A percentile compares a stretch with the other conserved stretches of the same genome.
Evolutionary conservation across 2,113 vertebrate species (phyloP).

Genomic region (Rissa tridactyla): DNA sequence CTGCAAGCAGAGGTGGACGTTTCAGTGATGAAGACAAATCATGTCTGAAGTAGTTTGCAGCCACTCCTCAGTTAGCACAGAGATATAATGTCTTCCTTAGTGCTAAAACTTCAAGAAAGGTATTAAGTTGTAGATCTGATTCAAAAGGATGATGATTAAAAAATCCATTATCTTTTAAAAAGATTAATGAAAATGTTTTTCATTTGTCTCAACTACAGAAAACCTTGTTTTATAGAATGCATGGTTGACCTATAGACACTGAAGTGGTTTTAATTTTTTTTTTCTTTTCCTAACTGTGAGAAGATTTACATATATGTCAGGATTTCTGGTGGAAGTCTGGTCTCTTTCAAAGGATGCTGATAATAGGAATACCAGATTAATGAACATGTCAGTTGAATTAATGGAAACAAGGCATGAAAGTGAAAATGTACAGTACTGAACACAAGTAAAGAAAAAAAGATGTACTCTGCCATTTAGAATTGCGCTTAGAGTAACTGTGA

Average conservation of each 20-base stretch:
- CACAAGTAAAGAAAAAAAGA: not conserved
- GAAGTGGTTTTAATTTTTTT: not conserved
- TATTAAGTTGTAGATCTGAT: not conserved
- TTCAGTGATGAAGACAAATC: not conserved
- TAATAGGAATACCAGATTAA: slow-evolving; percentile 12
- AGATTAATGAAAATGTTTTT: not conserved
- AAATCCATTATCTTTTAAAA: not conserved
- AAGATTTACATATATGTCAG: not conserved
- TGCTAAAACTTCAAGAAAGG: not conserved
- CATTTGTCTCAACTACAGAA: not conserved
- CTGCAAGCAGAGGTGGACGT: not conserved
- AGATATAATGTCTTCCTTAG: not conserved
- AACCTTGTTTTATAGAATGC: not conserved
- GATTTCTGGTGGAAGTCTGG: not conserved
- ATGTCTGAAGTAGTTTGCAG: not conserved
- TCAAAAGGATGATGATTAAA: not conserved
- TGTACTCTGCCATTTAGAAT: not conserved
- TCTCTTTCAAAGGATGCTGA: not conserved
- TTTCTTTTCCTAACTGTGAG: not conserved
- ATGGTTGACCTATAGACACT: not conserved
- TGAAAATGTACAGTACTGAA: not conserved
- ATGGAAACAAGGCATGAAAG: not conserved
- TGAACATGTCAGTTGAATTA: not conserved
- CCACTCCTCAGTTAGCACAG: not conserved
- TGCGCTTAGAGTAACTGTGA: not conserved